Percentiles rank a stretch among this genome's conserved stretches.
Evolutionary conservation across 2,888 invertebrate genomes (phyloP).

Genomic region (Sesamia inferens): DNA sequence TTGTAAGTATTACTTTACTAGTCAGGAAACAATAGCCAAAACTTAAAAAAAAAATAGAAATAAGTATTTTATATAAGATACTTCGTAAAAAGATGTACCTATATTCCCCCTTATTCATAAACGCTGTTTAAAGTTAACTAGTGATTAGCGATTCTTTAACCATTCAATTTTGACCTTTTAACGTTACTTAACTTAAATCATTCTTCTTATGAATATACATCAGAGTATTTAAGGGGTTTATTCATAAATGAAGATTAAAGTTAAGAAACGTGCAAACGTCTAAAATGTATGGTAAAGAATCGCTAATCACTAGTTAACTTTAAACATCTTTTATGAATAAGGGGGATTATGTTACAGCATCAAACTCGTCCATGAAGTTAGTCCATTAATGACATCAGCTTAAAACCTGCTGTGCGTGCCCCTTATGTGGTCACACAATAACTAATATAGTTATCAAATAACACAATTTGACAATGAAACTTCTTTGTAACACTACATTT

Average conservation of each 20-base stretch:
- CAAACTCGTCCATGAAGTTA: not conserved
- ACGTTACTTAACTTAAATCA: too few relatives aligned
- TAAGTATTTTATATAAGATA: not conserved
- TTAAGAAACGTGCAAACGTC: too few relatives aligned
- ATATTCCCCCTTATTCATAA: too few relatives aligned
- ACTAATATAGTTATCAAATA: not conserved
- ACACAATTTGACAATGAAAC: conserved; percentile 11
- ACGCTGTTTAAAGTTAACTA: too few relatives aligned
- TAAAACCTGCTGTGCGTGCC: conserved; percentile 18
- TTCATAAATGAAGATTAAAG: too few relatives aligned
- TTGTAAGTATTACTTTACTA: not conserved
- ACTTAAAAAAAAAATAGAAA: not conserved
- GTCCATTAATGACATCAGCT: not conserved
- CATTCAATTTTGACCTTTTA: too few relatives aligned
- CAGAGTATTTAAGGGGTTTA: too few relatives aligned
- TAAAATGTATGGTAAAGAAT: too few relatives aligned
- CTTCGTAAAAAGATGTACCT: not conserved
- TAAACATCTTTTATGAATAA: too few relatives aligned
- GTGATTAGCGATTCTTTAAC: too few relatives aligned
- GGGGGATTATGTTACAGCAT: not conserved
- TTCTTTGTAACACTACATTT: conserved; percentile 11
- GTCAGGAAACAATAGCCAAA: not conserved
- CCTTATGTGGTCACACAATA: conserved; percentile 32
- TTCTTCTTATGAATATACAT: too few relatives aligned
- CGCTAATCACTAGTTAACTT: too few relatives aligned